phyloP scores from a whole-genome alignment of 2,888 invertebrate genomes.

The Pimpla rufipes region DNA sequence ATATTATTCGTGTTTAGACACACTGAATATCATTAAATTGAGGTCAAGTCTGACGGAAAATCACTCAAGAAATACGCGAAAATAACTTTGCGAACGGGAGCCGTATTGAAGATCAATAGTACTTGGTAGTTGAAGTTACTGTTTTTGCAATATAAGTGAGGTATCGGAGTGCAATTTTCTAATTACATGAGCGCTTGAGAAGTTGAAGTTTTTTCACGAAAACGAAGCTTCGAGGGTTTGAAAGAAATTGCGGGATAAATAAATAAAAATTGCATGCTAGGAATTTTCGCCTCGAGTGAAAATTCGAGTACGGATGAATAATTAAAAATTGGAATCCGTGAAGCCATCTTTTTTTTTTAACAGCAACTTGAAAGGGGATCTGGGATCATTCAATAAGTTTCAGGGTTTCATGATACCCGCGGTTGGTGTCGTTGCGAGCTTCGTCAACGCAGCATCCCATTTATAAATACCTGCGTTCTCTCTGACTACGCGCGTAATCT shows the following conservation, averaged over 20 bases:
- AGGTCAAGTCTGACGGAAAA: constrained; percentile 13
- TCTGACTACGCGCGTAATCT: neutral
- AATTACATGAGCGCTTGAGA: no score
- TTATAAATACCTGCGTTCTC: neutral
- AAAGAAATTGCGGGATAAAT: neutral
- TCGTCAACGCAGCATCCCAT: neutral
- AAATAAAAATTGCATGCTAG: neutral
- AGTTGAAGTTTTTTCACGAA: no score
- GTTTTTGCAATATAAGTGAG: no score
- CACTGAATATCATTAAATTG: constrained; percentile 49
- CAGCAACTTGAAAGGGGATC: neutral
- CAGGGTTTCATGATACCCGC: neutral
- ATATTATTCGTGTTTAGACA: constrained; percentile 39
- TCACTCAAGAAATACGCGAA: neutral
- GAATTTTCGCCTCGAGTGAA: neutral
- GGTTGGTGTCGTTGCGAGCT: neutral
- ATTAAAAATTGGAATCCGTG: neutral
- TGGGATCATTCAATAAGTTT: neutral
- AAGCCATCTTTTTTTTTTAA: neutral
- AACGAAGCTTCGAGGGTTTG: neutral
- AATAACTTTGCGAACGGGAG: neutral
- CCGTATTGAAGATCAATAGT: no score
- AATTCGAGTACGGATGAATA: neutral
- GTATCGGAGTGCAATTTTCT: no score
- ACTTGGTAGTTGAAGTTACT: no score